These are phyloP conservation scores for Branchipolynoe longqiensis DNA, from an alignment of 2,888 invertebrate genomes.

Conservation along the genomic window DNA sequence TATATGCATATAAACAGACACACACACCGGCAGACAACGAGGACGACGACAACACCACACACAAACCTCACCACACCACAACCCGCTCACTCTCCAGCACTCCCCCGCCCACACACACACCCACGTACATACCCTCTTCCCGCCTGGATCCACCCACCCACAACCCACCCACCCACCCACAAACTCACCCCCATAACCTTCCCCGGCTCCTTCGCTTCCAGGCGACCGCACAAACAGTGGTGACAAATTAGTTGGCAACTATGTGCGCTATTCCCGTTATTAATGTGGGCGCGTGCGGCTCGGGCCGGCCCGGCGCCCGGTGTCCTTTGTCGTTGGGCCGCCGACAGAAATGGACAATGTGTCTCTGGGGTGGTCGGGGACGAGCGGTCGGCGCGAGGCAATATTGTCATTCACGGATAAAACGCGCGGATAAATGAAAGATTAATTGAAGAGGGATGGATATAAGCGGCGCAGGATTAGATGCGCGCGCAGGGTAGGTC, in stretches of 20 bases:
- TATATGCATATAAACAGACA: too few species aligned
- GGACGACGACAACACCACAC: too few species aligned
- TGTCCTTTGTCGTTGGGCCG: constrained; percentile 34
- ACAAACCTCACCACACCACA: too few species aligned
- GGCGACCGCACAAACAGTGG: constrained; percentile 45
- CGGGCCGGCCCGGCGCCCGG: constrained; percentile 8
- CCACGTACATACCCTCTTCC: too few species aligned
- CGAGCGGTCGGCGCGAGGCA: constrained; percentile 35
- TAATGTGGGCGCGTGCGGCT: constrained; percentile 21
- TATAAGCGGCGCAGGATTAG: constrained; percentile 52
- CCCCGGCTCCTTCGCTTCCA: too few species aligned
- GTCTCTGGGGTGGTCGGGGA: constrained; percentile 54
- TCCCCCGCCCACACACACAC: too few species aligned
- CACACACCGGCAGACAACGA: too few species aligned
- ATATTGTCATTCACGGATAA: constrained; percentile 55
- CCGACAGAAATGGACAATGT: constrained; percentile 52
- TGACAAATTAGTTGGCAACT: constrained; percentile 58
- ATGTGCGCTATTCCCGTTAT: constrained; percentile 55
- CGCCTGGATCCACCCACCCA: not conserved
- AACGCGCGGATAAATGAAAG: constrained; percentile 52
- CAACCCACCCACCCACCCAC: not conserved
- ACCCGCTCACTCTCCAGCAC: too few species aligned
- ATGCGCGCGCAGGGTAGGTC: not conserved
- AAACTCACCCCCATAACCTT: not conserved
- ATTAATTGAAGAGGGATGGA: constrained; percentile 48